Conservation (phyloP, 1,140 invertebrate genomes). For the Orius insidiosus region DNA sequence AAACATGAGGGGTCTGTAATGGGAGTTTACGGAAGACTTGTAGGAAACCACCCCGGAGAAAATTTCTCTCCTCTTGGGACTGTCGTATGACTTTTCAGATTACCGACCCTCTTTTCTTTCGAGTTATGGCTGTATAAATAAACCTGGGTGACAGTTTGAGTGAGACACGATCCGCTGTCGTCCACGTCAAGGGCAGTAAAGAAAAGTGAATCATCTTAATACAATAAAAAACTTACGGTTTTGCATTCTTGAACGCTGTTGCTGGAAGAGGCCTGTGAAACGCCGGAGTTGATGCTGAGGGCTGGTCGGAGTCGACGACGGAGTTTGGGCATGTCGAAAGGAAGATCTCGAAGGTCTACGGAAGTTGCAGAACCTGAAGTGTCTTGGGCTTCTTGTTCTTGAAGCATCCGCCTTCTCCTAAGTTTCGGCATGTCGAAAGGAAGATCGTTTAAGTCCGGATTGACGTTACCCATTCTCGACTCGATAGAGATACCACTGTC, state of each 20-base stretch:
- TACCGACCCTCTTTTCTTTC: too few species aligned
- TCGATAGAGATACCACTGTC: constrained; percentile 75
- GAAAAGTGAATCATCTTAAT: too few species aligned
- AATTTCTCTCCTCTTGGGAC: too few species aligned
- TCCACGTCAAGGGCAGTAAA: too few species aligned
- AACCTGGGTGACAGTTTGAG: too few species aligned
- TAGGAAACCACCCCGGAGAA: too few species aligned
- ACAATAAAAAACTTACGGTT: too few species aligned
- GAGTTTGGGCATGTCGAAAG: constrained; percentile 79
- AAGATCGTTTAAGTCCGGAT: constrained; percentile 46
- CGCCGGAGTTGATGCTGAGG: constrained; percentile 20
- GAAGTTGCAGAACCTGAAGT: constrained; percentile 53
- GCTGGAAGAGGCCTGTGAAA: constrained; percentile 62
- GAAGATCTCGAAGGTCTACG: constrained; percentile 57
- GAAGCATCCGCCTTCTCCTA: constrained; percentile 33
- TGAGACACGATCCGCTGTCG: too few species aligned
- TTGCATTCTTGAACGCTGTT: constrained; percentile 55
- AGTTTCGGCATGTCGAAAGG: constrained; percentile 85
- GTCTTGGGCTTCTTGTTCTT: constrained; percentile 7
- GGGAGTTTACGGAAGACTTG: too few species aligned
- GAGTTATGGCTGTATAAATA: too few species aligned
- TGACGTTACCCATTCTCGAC: constrained; percentile 26
- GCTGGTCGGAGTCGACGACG: constrained; percentile 38
- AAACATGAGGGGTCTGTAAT: too few species aligned
- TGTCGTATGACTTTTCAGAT: too few species aligned